phyloP scores from a whole-genome alignment of 2,888 invertebrate species.

The Cinara cedri region DNA sequence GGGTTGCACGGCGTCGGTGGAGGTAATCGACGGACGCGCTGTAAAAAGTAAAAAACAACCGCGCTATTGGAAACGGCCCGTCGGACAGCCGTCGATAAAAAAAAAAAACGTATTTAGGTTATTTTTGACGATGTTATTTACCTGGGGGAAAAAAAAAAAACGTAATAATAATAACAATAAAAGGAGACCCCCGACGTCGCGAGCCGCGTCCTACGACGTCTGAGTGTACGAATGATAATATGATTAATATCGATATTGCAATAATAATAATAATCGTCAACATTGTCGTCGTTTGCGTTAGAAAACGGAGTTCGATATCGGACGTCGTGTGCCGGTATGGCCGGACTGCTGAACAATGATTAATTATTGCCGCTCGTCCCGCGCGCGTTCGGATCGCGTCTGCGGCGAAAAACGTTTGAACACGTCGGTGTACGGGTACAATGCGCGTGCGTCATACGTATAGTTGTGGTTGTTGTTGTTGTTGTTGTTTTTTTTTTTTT shows the following conservation, averaged over 20 bases:
- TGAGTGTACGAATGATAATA: neutral
- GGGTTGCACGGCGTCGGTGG: neutral
- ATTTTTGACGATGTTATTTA: no score
- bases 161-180: no score
- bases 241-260: neutral
- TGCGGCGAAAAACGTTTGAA: neutral
- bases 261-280: neutral
- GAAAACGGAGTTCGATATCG: neutral
- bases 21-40: no score
- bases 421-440: no score
- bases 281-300: neutral
- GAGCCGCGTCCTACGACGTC: neutral
- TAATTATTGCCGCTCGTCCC: neutral
- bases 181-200: neutral
- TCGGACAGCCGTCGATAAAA: no score
- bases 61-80: no score
- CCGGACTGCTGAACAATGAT: conserved; percentile 13
- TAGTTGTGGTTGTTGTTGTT: conserved; percentile 23
- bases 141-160: neutral
- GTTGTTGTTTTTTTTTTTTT: no score
- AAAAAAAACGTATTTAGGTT: no score
- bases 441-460: no score
- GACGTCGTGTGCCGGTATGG: no score
- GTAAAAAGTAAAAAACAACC: no score
- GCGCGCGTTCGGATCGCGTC: neutral